phyloP scores from a whole-genome alignment of 2,888 invertebrate genomes.

The Cosmopolites sordidus region DNA sequence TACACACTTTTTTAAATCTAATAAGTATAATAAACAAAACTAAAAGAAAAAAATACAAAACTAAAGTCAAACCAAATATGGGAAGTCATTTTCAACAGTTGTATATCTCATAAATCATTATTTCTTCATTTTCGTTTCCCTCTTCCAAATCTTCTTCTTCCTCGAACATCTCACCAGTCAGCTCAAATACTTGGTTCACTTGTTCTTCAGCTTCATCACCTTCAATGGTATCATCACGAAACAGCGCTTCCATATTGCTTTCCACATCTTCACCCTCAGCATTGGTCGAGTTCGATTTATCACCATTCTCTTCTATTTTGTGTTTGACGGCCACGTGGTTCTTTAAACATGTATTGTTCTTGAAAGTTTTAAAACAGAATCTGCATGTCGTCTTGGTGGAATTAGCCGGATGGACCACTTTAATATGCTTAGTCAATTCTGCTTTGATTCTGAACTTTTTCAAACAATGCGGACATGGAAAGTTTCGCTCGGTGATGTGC shows the following conservation, averaged over 20 bases:
- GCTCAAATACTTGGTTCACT: too few relatives aligned
- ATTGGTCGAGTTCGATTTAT: neutral
- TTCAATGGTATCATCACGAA: neutral
- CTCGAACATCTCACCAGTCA: too few relatives aligned
- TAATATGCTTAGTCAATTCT: too few relatives aligned
- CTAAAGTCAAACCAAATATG: too few relatives aligned
- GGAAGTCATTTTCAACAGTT: neutral
- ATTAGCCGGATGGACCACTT: too few relatives aligned
- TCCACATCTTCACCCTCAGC: conserved; percentile 1
- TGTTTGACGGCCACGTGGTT: too few relatives aligned
- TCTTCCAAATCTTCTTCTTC: neutral
- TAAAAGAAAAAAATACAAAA: too few relatives aligned
- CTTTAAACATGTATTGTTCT: too few relatives aligned
- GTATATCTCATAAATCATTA: conserved; percentile 13
- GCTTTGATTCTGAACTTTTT: conserved; percentile 21
- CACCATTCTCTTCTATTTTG: neutral
- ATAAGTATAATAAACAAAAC: too few relatives aligned
- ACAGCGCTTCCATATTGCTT: neutral
- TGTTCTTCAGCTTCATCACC: neutral
- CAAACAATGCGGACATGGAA: conserved; percentile 23
- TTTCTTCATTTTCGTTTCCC: conserved; percentile 5
- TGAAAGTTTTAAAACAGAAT: too few relatives aligned
- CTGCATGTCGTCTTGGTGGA: too few relatives aligned
- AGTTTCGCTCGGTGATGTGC: conserved; percentile 16
- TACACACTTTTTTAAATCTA: too few relatives aligned